Evolutionary conservation across 2,113 vertebrate species (phyloP).

Genomic region (Chionodraco myersi): DNA sequence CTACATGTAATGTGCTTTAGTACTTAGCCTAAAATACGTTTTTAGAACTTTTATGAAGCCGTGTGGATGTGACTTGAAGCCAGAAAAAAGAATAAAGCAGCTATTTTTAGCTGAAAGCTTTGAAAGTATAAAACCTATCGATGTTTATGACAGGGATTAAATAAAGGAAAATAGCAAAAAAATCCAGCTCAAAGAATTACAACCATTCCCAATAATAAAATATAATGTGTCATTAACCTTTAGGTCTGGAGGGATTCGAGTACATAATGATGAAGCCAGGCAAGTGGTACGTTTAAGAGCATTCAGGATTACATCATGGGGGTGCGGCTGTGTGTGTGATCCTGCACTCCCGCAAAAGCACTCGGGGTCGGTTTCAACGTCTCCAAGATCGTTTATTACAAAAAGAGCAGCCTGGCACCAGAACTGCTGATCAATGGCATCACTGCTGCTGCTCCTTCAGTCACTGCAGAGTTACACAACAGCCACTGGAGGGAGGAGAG

Average conservation of each 20-base stretch:
- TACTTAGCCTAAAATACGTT: not conserved
- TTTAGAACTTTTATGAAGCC: not conserved
- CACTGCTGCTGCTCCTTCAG: conserved; percentile 46
- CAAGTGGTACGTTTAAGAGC: conserved; percentile 20
- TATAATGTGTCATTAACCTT: conserved; percentile 33
- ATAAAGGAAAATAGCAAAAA: not conserved
- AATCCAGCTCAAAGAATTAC: not conserved
- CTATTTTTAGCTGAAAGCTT: not conserved
- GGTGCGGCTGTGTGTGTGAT: conserved; percentile 25
- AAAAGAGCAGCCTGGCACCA: conserved; percentile 68
- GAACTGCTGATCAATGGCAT: conserved; percentile 74
- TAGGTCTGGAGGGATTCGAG: conserved; percentile 10
- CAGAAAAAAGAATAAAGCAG: not conserved
- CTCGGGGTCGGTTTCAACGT: conserved; percentile 52
- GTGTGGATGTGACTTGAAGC: not conserved
- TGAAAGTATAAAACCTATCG: not conserved
- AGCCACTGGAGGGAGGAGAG: conserved; percentile 18
- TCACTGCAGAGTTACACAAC: conserved; percentile 72
- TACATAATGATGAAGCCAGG: conserved; percentile 47
- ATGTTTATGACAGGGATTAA: not conserved
- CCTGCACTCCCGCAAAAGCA: conserved; percentile 51
- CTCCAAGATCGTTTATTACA: conserved; percentile 64
- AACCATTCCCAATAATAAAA: not conserved
- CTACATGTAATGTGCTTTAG: not conserved
- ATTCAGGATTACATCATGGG: conserved; percentile 58